These are phyloP conservation scores for Aplysina aerophoba DNA, from an alignment of 37 sponge, comb jelly and placozoan genomes.

Conservation along the genomic window DNA sequence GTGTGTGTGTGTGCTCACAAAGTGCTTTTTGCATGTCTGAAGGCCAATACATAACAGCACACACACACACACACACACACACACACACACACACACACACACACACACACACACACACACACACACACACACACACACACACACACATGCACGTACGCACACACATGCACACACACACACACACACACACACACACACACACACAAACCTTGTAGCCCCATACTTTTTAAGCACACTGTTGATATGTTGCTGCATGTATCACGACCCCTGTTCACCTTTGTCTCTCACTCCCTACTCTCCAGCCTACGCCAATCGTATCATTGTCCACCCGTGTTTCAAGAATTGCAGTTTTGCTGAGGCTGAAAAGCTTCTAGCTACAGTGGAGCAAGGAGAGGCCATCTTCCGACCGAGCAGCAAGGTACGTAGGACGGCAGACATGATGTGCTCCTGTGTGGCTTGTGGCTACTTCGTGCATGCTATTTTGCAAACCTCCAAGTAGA, in stretches of 20 bases:
- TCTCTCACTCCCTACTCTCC: background rate
- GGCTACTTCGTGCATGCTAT: too few relatives aligned
- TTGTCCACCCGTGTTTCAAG: constrained; percentile 93
- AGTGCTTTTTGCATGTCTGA: too few relatives aligned
- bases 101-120: background rate
- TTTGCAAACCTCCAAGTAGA: too few relatives aligned
- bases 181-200: background rate
- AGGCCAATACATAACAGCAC: background rate
- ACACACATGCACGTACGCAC: constrained; percentile 17
- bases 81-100: constrained; percentile 7
- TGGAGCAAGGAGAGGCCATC: constrained; percentile 91
- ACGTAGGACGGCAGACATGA: constrained; percentile 3
- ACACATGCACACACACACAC: constrained; percentile 27
- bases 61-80: constrained; percentile 1
- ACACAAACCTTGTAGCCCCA: background rate
- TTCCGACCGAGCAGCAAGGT: constrained; percentile 96
- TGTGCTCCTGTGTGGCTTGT: background rate
- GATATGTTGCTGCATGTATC: background rate
- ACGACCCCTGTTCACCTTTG: too few relatives aligned
- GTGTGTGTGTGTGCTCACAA: too few relatives aligned
- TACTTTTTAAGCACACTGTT: background rate
- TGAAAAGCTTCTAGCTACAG: constrained; percentile 56
- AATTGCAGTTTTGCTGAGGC: constrained; percentile 82
- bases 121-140: constrained; percentile 28
- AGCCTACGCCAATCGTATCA: constrained; percentile 82